Percentiles rank a stretch among this genome's conserved stretches.
phyloP scores from a whole-genome alignment of 2,797 vertebrate genomes.

The Coregonus ussuriensis region DNA sequence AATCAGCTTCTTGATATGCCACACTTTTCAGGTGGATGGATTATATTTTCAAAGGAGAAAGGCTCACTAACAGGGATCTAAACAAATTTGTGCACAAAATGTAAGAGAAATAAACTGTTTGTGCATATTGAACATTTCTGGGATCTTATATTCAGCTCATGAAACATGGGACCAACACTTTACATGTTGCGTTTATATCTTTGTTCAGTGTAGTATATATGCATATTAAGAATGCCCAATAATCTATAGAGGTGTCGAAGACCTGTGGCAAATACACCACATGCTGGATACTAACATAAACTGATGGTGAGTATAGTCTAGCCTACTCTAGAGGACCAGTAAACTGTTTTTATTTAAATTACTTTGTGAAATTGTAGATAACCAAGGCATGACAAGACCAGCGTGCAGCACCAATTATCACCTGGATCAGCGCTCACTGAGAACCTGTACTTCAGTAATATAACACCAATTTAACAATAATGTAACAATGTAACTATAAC shows the following conservation, averaged over 20 bases:
- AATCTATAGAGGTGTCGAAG: not conserved
- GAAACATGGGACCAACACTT: no score
- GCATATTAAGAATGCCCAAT: not conserved
- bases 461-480: not conserved
- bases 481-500: not conserved
- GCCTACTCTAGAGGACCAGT: not conserved
- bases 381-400: not conserved
- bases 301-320: not conserved
- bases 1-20: no score
- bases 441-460: not conserved
- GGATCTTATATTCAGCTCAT: no score
- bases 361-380: not conserved
- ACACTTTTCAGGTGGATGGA: no score
- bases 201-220: not conserved
- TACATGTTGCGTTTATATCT: no score
- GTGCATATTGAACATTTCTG: no score
- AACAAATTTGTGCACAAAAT: no score
- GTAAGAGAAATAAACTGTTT: no score
- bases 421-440: not conserved
- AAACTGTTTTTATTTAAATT: not conserved
- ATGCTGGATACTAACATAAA: not conserved
- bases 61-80: no score
- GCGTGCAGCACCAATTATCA: not conserved
- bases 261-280: not conserved
- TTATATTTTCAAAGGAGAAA: no score